Percentiles rank a stretch among this genome's conserved stretches.
These are phyloP conservation scores for Cenopis cana DNA, from an alignment of 2,888 invertebrate genomes.

Conservation along the genomic window DNA sequence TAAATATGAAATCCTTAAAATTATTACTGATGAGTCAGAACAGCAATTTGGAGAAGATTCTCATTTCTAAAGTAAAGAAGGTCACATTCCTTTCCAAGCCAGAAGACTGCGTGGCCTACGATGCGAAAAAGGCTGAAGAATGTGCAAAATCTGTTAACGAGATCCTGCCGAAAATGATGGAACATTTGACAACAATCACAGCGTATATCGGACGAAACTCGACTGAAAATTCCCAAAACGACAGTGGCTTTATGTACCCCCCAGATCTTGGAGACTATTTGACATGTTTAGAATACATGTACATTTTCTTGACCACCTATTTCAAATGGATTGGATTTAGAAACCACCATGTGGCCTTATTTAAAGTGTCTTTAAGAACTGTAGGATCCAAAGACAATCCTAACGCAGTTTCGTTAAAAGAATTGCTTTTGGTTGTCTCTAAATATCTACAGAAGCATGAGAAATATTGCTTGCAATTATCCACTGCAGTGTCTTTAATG, in stretches of 20 bases:
- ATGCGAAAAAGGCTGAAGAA: constrained; percentile 66
- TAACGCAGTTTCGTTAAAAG: constrained; percentile 65
- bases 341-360: constrained; percentile 69
- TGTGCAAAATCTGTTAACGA: constrained; percentile 64
- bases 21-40: constrained; percentile 69
- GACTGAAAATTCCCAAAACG: constrained; percentile 55
- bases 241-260: constrained; percentile 57
- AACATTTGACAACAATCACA: constrained; percentile 64
- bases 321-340: constrained; percentile 88
- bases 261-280: constrained; percentile 63
- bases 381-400: constrained; percentile 63
- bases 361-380: constrained; percentile 72
- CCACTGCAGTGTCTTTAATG: constrained; percentile 83
- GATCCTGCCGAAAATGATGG: constrained; percentile 67
- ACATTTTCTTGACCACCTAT: constrained; percentile 83
- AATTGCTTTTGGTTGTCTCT: constrained; percentile 66
- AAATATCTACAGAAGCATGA: constrained; percentile 75
- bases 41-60: constrained; percentile 61
- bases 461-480: constrained; percentile 82
- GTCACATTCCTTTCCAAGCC: constrained; percentile 70
- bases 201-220: constrained; percentile 61
- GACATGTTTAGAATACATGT: constrained; percentile 82
- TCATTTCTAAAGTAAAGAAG: constrained; percentile 73
- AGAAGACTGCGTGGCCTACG: constrained; percentile 60
- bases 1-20: constrained; percentile 66